These are phyloP conservation scores for Oligia latruncula DNA, from an alignment of 2,888 invertebrate species.

Conservation along the genomic window DNA sequence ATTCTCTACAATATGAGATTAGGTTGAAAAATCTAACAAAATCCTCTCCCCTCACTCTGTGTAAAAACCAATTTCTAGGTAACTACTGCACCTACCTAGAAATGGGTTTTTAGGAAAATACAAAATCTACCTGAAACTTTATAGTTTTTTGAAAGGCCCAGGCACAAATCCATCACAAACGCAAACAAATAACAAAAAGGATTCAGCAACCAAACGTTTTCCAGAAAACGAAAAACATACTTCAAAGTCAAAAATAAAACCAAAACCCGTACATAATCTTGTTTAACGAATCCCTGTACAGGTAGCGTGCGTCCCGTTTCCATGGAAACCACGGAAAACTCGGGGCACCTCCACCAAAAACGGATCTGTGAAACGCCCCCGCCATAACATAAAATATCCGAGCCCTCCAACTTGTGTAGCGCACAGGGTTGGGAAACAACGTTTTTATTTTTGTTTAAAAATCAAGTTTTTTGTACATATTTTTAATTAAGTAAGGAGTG, in stretches of 20 bases:
- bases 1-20: not conserved
- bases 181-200: slow-evolving; percentile 9
- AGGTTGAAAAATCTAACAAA: too few species aligned
- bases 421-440: slow-evolving; percentile 42
- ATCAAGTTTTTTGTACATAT: not conserved
- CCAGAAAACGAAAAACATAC: slow-evolving; percentile 39
- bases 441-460: not conserved
- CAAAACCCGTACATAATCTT: slow-evolving; percentile 40
- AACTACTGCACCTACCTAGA: not conserved
- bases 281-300: slow-evolving; percentile 51
- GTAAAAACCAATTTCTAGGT: not conserved
- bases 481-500: not conserved
- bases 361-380: slow-evolving; percentile 63
- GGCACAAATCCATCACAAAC: not conserved
- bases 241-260: slow-evolving; percentile 52
- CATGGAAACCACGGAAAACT: slow-evolving; percentile 72
- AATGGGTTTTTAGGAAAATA: not conserved
- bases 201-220: slow-evolving; percentile 15
- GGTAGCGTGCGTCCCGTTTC: slow-evolving; percentile 71
- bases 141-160: not conserved
- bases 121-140: not conserved
- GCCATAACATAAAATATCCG: slow-evolving; percentile 75
- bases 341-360: slow-evolving; percentile 64
- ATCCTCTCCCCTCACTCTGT: not conserved
- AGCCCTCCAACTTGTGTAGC: slow-evolving; percentile 62